Evolutionary conservation across 2,113 vertebrate species (phyloP).

Genomic region (Anhinga anhinga): DNA sequence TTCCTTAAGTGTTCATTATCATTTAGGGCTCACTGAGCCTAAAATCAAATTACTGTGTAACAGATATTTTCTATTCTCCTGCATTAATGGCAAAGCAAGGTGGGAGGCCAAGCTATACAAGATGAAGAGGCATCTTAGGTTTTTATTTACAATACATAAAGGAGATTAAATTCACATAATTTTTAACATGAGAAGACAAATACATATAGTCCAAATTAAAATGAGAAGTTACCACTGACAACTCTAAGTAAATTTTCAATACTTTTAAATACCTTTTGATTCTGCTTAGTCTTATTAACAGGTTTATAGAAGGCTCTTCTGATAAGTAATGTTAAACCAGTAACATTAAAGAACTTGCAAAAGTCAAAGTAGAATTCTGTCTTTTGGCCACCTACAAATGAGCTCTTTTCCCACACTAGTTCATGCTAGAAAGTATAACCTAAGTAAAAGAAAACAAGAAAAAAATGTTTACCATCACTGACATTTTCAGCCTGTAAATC

Average conservation of each 20-base stretch:
- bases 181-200: background rate
- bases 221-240: background rate
- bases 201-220: background rate
- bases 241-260: background rate
- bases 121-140: background rate
- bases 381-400: background rate
- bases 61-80: background rate
- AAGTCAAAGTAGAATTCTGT: background rate
- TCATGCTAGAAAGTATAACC: background rate
- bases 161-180: background rate
- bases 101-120: background rate
- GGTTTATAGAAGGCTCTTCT: background rate
- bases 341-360: background rate
- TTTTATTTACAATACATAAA: background rate
- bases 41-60: background rate
- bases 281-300: background rate
- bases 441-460: background rate
- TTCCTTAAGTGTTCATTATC: background rate
- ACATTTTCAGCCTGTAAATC: background rate
- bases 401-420: background rate
- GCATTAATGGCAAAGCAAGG: background rate
- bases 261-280: background rate
- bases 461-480: background rate
- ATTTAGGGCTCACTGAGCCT: background rate
- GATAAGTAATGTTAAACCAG: background rate